A percentile compares a stretch with the other conserved stretches of the same genome.
These are phyloP conservation scores for Geodia barretti DNA, from an alignment of 37 sponge, comb jelly and placozoan species.

Conservation along the genomic window DNA sequence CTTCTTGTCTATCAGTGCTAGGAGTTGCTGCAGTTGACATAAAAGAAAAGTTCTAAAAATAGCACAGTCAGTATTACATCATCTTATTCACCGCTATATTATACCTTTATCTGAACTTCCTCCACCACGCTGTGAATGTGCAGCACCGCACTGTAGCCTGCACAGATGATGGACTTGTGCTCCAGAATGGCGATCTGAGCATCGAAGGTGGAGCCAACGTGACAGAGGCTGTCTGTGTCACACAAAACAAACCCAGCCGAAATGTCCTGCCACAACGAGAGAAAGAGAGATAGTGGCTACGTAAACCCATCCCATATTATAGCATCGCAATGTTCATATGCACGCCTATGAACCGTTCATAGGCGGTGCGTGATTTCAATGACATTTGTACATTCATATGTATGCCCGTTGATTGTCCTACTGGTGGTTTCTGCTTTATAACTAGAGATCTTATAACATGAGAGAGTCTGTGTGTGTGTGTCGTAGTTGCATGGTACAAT, in stretches of 20 bases:
- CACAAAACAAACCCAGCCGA: slow-evolving; percentile 86
- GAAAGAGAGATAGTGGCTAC: no score
- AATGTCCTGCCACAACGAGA: slow-evolving; percentile 78
- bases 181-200: slow-evolving; percentile 88
- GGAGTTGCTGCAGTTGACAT: slow-evolving; percentile 60
- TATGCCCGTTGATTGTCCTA: no score
- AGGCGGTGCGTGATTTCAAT: no score
- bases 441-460: no score
- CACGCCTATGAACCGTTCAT: no score
- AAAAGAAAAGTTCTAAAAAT: neutral
- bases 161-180: slow-evolving; percentile 93
- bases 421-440: no score
- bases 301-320: no score
- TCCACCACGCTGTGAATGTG: slow-evolving; percentile 93
- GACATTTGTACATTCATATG: no score
- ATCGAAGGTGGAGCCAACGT: slow-evolving; percentile 65
- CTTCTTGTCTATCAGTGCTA: slow-evolving; percentile 89
- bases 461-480: no score
- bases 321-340: no score
- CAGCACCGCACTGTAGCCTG: slow-evolving; percentile 91
- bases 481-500: no score
- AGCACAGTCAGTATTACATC: neutral
- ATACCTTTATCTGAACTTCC: slow-evolving; percentile 92
- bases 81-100: neutral
- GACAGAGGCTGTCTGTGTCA: slow-evolving; percentile 65